Percentiles rank a stretch among this genome's conserved stretches.
These are phyloP conservation scores for Apis dorsata DNA, from an alignment of 1,140 invertebrate species.

Conservation along the genomic window DNA sequence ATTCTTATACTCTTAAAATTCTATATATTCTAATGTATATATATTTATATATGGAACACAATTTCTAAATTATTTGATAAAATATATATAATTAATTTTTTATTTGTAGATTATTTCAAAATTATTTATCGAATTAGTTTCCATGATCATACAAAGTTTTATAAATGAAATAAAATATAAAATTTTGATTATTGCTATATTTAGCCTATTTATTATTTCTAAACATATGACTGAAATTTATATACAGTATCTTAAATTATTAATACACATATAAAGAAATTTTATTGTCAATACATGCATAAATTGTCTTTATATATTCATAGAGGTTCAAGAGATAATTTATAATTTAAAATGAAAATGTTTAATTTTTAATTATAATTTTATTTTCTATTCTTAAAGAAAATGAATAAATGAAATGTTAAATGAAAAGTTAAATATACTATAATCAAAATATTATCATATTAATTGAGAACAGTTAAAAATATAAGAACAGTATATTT, in stretches of 20 bases:
- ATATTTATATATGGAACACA: constrained; percentile 6
- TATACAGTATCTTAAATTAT: background rate
- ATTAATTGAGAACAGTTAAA: background rate
- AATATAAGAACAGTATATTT: background rate
- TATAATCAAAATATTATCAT: background rate
- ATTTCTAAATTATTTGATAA: constrained; percentile 1
- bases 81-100: constrained; percentile 3
- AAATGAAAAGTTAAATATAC: background rate
- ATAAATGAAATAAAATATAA: constrained; percentile 2
- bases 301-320: constrained; percentile 8
- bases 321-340: background rate
- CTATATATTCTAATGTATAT: background rate
- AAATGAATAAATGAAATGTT: no score
- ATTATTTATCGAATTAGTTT: background rate
- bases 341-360: background rate
- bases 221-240: background rate
- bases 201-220: background rate
- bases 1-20: constrained; percentile 16
- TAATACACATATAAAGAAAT: constrained; percentile 10
- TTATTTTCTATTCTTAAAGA: background rate
- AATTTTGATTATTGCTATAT: background rate
- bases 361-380: background rate
- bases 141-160: background rate
- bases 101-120: background rate
- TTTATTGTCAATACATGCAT: constrained; percentile 40